Conservation (phyloP, 2,797 vertebrate species). For the Alectoris magna region DNA sequence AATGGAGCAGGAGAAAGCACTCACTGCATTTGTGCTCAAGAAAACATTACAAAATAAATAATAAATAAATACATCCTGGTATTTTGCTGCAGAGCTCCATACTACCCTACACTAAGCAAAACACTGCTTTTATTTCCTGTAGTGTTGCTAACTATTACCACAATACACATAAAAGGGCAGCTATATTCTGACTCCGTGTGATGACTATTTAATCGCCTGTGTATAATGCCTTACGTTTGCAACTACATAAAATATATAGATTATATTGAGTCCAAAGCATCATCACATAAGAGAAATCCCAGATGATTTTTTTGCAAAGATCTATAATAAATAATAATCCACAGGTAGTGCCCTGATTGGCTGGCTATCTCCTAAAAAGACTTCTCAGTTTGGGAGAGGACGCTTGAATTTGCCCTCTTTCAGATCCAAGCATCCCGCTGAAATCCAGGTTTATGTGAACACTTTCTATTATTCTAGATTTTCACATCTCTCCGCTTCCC, state of each 20-base stretch:
- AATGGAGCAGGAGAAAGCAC: background rate
- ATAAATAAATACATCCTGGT: background rate
- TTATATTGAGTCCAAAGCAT: background rate
- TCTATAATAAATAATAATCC: background rate
- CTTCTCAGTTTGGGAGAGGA: background rate
- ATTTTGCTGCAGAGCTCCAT: background rate
- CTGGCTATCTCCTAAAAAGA: background rate
- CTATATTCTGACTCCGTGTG: background rate
- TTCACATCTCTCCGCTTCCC: background rate
- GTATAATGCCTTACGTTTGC: background rate
- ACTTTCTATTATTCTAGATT: slow-evolving; percentile 6
- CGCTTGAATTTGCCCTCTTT: background rate
- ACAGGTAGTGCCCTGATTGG: background rate
- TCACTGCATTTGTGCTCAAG: background rate
- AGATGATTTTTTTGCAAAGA: background rate
- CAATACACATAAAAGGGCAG: background rate
- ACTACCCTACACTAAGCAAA: background rate
- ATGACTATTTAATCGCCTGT: background rate
- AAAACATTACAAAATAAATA: background rate
- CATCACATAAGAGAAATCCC: background rate
- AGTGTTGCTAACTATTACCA: background rate
- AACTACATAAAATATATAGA: background rate
- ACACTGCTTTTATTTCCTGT: background rate
- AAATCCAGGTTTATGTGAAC: background rate
- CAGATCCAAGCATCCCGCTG: background rate